phyloP scores from a whole-genome alignment of 1,140 invertebrate species.

The Alviniconcha marisindica region DNA sequence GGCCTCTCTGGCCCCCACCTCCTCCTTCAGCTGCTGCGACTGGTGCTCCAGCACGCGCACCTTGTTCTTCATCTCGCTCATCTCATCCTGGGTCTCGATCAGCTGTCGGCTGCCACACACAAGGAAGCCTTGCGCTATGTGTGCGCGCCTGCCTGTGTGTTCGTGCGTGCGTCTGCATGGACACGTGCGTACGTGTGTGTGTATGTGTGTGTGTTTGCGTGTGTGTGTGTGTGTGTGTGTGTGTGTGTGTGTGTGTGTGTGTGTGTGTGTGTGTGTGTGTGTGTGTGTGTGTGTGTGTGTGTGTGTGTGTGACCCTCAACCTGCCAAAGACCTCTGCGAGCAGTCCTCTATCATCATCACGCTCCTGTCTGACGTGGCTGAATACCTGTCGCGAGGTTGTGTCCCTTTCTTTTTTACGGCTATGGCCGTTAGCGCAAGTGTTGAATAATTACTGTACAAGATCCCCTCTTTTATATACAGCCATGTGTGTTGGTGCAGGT shows the following conservation, averaged over 20 bases:
- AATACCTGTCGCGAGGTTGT: too few relatives aligned
- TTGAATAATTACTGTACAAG: too few relatives aligned
- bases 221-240: too few relatives aligned
- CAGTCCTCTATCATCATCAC: too few relatives aligned
- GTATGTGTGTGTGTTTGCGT: background rate
- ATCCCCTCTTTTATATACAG: too few relatives aligned
- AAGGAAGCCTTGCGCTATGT: too few relatives aligned
- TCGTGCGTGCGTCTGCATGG: too few relatives aligned
- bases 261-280: background rate
- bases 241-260: background rate
- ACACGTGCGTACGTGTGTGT: background rate
- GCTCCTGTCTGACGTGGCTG: too few relatives aligned
- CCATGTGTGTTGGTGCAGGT: background rate
- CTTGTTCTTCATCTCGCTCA: conserved; percentile 35
- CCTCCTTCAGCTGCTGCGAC: conserved; percentile 41
- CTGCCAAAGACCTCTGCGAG: too few relatives aligned
- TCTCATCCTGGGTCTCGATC: conserved; percentile 34
- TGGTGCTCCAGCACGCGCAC: conserved; percentile 33
- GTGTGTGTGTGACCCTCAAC: conserved; percentile 10
- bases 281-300: background rate
- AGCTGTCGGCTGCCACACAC: background rate
- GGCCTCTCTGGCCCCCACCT: background rate
- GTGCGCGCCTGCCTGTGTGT: too few relatives aligned
- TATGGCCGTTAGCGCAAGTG: too few relatives aligned
- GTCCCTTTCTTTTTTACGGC: too few relatives aligned